Evolutionary conservation across 1,140 invertebrate genomes (phyloP), one percentile per base, ranked within the genome.

Genomic region (Drosophila pectinifera): DNA sequence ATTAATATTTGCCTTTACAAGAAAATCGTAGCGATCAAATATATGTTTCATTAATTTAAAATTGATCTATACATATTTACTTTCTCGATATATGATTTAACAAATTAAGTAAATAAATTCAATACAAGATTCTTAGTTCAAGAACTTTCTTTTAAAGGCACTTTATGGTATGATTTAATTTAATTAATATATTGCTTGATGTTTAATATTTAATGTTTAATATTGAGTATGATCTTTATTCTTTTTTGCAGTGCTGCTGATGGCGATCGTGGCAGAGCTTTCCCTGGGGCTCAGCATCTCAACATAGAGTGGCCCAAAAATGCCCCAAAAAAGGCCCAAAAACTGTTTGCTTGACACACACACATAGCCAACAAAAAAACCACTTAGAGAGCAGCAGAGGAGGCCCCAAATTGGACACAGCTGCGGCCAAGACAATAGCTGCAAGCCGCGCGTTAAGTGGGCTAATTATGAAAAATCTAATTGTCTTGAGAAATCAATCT

Each of bases 331-430:
- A 39, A 28, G 31, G 13, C n/a, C 58, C 13, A n/a, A 57, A 38
- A 39, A 57, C 8, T 57, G 51, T 57, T 61, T 61, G 51, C 18
- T 39, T 55, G n/a, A 24, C 24, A 61, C 26, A 61, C 20, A 26
- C 11, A 20, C 31, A 34, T 3, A 10, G 24, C 11, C 28, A 20
- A 56, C 1, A 34, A 3, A 42, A 24, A 28, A 56, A 56, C 58
- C 51, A 61, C 58, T 61, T 57, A 57, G 16, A n/a, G 7, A 36
- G 7, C 13, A 14, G 28, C 28, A 5, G 46, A 34, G 11, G 56
- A 59, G 34, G 28, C 39, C 24, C 41, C 39, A 45, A 57, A 45
- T 28, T 20, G 28, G 18, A 16, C 31, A 62, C 58, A 58, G 24
- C 24, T 11, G 51, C 1, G 58, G 16, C 4, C 53, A 28, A 57